phyloP scores from a whole-genome alignment of 2,797 vertebrate species.

The Coracias cyanogaster region DNA sequence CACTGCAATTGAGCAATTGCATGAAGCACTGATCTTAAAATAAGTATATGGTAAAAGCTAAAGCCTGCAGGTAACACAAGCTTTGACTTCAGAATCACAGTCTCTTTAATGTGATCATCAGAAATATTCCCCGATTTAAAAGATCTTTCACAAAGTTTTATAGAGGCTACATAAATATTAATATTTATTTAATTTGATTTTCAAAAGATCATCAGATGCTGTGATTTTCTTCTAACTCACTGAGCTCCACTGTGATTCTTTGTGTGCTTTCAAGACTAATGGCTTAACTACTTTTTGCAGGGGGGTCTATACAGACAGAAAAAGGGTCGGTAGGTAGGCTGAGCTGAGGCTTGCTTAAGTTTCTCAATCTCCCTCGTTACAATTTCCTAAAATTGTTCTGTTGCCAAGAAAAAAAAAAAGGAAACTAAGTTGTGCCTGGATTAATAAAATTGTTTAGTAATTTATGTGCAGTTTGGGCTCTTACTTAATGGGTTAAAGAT shows the following conservation, averaged over 20 bases:
- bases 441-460: background rate
- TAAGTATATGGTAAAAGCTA: background rate
- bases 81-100: background rate
- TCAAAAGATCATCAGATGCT: background rate
- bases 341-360: background rate
- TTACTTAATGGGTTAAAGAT: constrained; percentile 7
- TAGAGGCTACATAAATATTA: background rate
- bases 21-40: background rate
- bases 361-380: background rate
- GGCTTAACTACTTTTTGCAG: background rate
- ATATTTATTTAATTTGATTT: background rate
- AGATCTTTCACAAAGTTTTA: background rate
- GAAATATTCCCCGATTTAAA: background rate
- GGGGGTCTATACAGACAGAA: background rate
- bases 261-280: background rate
- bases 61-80: background rate
- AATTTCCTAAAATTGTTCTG: background rate
- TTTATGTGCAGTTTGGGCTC: background rate
- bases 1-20: background rate
- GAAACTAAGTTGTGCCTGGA: background rate
- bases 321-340: background rate
- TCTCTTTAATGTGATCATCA: background rate
- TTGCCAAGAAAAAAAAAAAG: constrained; percentile 8
- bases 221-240: background rate
- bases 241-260: background rate